These are phyloP conservation scores for Sinonovacula constricta DNA, from an alignment of 1,140 invertebrate species.

Conservation along the genomic window DNA sequence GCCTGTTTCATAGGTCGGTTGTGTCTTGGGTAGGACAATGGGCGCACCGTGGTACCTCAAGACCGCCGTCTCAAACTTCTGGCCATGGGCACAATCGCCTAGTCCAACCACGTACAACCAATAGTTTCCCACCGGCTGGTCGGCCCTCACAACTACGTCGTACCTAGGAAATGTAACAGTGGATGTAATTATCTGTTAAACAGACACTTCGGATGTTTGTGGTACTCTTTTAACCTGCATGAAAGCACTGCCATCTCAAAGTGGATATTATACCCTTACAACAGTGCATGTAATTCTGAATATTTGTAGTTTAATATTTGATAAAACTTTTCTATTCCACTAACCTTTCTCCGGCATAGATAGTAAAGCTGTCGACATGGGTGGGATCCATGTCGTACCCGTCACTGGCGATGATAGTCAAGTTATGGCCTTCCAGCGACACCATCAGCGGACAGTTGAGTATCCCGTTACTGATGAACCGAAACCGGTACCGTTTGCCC, in stretches of 20 bases:
- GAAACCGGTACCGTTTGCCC: conserved; percentile 60
- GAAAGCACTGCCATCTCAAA: no score
- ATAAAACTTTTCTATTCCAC: no score
- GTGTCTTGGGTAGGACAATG: neutral
- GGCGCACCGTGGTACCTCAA: conserved; percentile 47
- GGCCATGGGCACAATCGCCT: conserved; percentile 87
- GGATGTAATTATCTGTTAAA: no score
- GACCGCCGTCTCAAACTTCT: conserved; percentile 86
- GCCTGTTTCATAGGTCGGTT: neutral
- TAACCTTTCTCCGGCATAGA: conserved; percentile 60
- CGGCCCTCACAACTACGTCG: conserved; percentile 89
- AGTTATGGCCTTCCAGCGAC: conserved; percentile 83
- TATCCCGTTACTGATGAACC: conserved; percentile 61
- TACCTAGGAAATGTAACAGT: no score
- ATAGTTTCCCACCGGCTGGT: conserved; percentile 85
- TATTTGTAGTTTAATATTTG: no score
- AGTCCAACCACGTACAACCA: conserved; percentile 89
- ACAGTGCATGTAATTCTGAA: no score
- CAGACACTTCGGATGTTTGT: no score
- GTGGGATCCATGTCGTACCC: conserved; percentile 88
- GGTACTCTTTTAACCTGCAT: no score
- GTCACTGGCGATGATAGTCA: conserved; percentile 86
- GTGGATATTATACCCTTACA: no score
- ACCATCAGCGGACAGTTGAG: conserved; percentile 76
- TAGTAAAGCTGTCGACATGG: conserved; percentile 75